Evolutionary conservation across 2,888 invertebrate species (phyloP).

Genomic region (Noctua janthina): DNA sequence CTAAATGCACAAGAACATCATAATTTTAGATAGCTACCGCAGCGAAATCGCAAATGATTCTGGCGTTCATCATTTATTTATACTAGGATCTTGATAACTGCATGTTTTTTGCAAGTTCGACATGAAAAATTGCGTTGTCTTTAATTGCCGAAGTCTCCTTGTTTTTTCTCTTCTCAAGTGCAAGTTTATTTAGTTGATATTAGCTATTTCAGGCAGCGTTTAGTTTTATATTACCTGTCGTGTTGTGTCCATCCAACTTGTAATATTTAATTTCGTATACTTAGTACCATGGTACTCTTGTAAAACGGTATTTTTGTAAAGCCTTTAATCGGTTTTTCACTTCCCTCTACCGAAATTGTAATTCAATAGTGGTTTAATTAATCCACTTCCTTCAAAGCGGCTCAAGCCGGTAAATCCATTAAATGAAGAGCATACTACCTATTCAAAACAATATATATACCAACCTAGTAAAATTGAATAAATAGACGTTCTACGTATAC

Average conservation of each 20-base stretch:
- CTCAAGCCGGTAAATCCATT: constrained; percentile 1
- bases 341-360: constrained; percentile 9
- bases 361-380: constrained; percentile 29
- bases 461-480: neutral
- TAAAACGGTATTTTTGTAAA: constrained; percentile 16
- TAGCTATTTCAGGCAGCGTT: neutral
- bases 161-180: neutral
- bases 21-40: constrained; percentile 50
- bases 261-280: neutral
- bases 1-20: constrained; percentile 57
- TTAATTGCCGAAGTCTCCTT: neutral
- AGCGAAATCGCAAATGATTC: constrained; percentile 41
- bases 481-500: neutral
- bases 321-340: constrained; percentile 13
- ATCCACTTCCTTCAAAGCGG: constrained; percentile 8
- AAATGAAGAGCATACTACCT: neutral
- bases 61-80: constrained; percentile 22
- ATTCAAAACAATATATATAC: neutral
- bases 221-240: neutral
- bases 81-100: constrained; percentile 2
- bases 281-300: neutral
- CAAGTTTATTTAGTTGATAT: neutral
- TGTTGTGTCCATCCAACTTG: neutral
- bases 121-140: neutral
- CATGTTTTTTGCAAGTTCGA: neutral